Conservation (phyloP, 23 tunicate genomes). For the Botrylloides violaceus region DNA sequence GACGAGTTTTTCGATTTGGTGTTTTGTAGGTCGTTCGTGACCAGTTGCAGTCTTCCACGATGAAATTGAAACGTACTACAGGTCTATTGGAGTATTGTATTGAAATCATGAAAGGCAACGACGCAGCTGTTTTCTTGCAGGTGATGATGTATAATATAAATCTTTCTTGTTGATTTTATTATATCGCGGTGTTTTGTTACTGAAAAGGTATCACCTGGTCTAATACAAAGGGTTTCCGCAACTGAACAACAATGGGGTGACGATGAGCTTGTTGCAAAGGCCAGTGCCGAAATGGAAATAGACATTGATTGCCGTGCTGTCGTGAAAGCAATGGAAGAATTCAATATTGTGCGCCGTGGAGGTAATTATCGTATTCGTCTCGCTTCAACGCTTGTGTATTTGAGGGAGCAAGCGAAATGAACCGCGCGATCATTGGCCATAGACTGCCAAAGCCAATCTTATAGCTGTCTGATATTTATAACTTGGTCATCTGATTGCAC, state of each 20-base stretch:
- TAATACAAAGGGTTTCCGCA: slow-evolving; percentile 56
- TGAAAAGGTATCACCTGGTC: slow-evolving; percentile 59
- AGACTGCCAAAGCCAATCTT: too few species aligned
- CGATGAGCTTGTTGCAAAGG: slow-evolving; percentile 30
- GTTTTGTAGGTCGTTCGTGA: slow-evolving; percentile 49
- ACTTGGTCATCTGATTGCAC: too few species aligned
- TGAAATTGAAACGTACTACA: slow-evolving; percentile 74
- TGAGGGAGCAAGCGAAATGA: too few species aligned
- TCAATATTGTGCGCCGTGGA: slow-evolving; percentile 47
- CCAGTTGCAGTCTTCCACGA: slow-evolving; percentile 66
- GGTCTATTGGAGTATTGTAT: slow-evolving; percentile 94
- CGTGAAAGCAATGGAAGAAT: slow-evolving; percentile 35
- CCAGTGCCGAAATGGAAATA: slow-evolving; percentile 36
- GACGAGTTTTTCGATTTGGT: too few species aligned
- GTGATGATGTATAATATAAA: slow-evolving; percentile 3
- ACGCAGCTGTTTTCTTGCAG: slow-evolving; percentile 72
- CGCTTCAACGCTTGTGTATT: background rate
- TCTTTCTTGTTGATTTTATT: background rate
- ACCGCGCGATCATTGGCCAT: too few species aligned
- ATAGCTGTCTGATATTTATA: too few species aligned
- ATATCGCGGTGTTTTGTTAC: background rate
- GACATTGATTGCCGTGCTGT: slow-evolving; percentile 36
- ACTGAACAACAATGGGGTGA: slow-evolving; percentile 72
- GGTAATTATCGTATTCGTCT: slow-evolving; percentile 15
- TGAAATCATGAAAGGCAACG: slow-evolving; percentile 88